Percentiles rank a stretch among this genome's conserved stretches.
Conservation (phyloP, 2,888 invertebrate genomes). For the Drosophila tripunctata region DNA sequence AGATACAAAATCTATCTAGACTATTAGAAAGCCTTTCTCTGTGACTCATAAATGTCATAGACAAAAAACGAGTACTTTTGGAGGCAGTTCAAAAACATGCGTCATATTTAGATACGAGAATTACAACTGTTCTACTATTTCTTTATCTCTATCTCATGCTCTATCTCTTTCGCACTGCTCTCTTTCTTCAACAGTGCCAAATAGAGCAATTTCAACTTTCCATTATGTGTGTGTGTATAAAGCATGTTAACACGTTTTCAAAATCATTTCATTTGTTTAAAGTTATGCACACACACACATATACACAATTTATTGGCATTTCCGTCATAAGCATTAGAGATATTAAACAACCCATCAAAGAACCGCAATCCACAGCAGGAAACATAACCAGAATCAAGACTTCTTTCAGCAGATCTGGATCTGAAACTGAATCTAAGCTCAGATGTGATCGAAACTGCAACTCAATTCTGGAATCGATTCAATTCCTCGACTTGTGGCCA, state of each 20-base stretch:
- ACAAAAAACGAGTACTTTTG: constrained; percentile 14
- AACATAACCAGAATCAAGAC: constrained; percentile 35
- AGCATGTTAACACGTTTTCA: constrained; percentile 18
- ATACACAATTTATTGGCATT: constrained; percentile 25
- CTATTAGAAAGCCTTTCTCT: constrained; percentile 21
- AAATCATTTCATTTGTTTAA: constrained; percentile 30
- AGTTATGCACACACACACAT: constrained; percentile 9
- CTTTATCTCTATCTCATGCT: neutral
- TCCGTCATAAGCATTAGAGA: constrained; percentile 48
- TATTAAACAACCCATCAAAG: constrained; percentile 46
- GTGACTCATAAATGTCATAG: constrained; percentile 6
- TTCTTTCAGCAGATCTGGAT: too few species aligned
- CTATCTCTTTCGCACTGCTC: neutral
- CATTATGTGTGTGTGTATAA: constrained; percentile 18
- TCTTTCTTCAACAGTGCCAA: constrained; percentile 25
- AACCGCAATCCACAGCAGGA: constrained; percentile 45
- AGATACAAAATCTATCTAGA: neutral
- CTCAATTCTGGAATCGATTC: neutral
- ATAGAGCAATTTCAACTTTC: constrained; percentile 59
- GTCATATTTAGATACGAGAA: constrained; percentile 19
- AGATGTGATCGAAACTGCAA: neutral
- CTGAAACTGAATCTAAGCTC: neutral
- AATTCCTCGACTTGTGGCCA: constrained; percentile 6
- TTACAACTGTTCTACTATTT: constrained; percentile 7
- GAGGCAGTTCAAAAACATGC: constrained; percentile 12